Base-by-base conservation (phyloP, 2,797 vertebrate genomes). In the Prionace glauca region DNA sequence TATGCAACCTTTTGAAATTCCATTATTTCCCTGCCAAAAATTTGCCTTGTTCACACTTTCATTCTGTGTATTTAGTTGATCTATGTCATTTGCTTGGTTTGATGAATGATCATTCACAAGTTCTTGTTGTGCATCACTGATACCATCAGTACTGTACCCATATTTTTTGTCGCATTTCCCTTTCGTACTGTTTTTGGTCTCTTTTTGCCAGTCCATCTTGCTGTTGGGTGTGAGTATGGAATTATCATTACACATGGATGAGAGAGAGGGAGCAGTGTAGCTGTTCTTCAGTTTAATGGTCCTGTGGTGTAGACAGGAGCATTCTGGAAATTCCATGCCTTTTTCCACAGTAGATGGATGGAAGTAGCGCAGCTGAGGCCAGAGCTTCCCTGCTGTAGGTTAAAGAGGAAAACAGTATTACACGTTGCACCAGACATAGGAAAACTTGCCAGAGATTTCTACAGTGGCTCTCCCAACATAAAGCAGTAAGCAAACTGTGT, bases 351-450 rank as follows among this genome's bases (percentile, higher is more conserved):
- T 22, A 7, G 77, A 3, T 95, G 97, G 96, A 96, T 97, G 95
- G 97, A 56, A 96, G 96, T 97, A 98, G 96, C 97, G 97, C 96
- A 99, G 97, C 96, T 98, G 98, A 96, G 98, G 98, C 97, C 99
- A 99, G 93, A 99, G 98, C 4, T 96, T 98, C 95, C 98, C 98
- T 96, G 98, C 99, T 99, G 84, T 22, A 96, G 67, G 95, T 0
- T 95, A 16, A 96, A 95, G 20, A 71, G 9, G 24, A 22, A 71
- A 56, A 95, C 29, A 95, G 32, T 45, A 67, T 41, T 20, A 41
- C 62, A 16, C 18, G 3, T 9, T 50, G 67, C 45, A 45, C 71
- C 45, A 65, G 90, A 92, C 90, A 41, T 22, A 3, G 1, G 18
- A 20, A 69, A 92, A 67, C n/a, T 29, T 88, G 45, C 72, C 29